phyloP scores from a whole-genome alignment of 2,888 invertebrate genomes.

The Gymnoscelis rufifasciata region DNA sequence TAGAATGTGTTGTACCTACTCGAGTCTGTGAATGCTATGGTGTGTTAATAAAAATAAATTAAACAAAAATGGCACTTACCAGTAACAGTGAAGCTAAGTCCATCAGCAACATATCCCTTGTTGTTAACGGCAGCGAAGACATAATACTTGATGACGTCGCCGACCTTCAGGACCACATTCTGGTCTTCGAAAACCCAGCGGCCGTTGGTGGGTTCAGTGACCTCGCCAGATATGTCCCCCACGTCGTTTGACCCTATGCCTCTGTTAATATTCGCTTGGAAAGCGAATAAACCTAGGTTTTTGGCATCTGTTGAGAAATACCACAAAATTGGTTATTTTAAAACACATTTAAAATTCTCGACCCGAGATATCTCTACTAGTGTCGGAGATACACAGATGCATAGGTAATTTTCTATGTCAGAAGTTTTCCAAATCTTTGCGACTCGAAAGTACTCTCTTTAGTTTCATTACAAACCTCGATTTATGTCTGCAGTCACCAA shows the following conservation, averaged over 20 bases:
- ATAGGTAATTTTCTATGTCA: too few relatives aligned
- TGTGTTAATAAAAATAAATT: too few relatives aligned
- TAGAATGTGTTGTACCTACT: too few relatives aligned
- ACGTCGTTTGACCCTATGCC: slow-evolving; percentile 63
- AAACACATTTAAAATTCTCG: too few relatives aligned
- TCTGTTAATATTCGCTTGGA: slow-evolving; percentile 82
- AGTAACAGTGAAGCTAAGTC: slow-evolving; percentile 53
- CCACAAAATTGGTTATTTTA: not conserved
- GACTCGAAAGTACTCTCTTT: too few relatives aligned
- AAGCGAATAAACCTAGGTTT: slow-evolving; percentile 78
- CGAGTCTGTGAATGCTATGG: too few relatives aligned
- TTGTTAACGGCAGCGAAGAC: slow-evolving; percentile 76
- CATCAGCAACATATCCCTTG: slow-evolving; percentile 64
- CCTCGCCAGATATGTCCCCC: slow-evolving; percentile 76
- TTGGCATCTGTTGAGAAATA: slow-evolving; percentile 60
- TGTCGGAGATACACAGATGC: too few relatives aligned
- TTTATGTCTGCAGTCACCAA: too few relatives aligned
- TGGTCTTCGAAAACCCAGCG: slow-evolving; percentile 75
- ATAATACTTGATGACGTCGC: slow-evolving; percentile 81
- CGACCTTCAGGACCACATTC: slow-evolving; percentile 58
- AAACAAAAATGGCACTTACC: too few relatives aligned
- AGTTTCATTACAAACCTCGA: too few relatives aligned
- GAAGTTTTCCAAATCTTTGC: too few relatives aligned
- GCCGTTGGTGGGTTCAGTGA: slow-evolving; percentile 56
- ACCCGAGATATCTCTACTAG: too few relatives aligned